Conservation (phyloP, 2,113 vertebrate species). For the Apodemus sylvaticus region DNA sequence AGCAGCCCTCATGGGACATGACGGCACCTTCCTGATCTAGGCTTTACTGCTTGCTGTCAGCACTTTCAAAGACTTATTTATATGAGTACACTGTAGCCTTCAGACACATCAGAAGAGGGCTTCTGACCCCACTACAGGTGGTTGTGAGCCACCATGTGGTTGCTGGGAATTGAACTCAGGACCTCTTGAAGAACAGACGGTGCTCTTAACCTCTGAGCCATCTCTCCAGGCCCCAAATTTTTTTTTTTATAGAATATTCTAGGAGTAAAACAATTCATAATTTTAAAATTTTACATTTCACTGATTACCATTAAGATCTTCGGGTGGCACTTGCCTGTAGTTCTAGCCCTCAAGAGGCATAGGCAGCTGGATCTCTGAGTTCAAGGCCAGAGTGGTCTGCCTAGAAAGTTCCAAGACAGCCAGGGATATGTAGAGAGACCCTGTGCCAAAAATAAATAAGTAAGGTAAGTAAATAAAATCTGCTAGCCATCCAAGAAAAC, state of each 20-base stretch:
- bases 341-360: background rate
- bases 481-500: background rate
- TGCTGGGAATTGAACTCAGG: no score
- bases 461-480: background rate
- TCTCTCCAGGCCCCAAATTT: no score
- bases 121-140: no score
- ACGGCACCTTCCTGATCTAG: background rate
- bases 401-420: background rate
- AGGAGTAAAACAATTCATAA: background rate
- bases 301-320: background rate
- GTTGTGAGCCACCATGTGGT: no score
- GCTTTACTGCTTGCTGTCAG: background rate
- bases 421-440: background rate
- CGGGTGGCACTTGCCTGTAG: background rate
- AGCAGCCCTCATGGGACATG: background rate
- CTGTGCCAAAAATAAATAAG: background rate
- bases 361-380: background rate
- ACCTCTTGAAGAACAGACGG: no score
- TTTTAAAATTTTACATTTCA: background rate
- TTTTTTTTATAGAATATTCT: background rate
- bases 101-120: no score
- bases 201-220: no score
- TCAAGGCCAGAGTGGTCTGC: background rate
- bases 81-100: no score
- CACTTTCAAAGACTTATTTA: no score